These are phyloP conservation scores for Galerucella calmariensis DNA, from an alignment of 2,888 invertebrate genomes.

Conservation along the genomic window DNA sequence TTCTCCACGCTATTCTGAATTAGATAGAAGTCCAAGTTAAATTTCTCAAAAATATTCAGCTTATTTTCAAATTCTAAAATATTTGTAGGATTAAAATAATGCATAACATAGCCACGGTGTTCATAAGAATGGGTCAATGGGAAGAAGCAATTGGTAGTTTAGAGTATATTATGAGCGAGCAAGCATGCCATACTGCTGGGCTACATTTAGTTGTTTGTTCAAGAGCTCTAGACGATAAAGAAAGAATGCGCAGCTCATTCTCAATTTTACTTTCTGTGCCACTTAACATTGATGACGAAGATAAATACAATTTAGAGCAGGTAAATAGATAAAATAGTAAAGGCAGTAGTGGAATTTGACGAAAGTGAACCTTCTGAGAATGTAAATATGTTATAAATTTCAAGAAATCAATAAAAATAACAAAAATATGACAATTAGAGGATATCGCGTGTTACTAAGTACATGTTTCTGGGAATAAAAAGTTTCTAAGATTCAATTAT, in stretches of 20 bases:
- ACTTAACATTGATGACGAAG: constrained; percentile 83
- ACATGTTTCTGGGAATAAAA: too few species aligned
- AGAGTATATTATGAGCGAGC: constrained; percentile 98
- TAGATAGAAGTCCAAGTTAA: too few species aligned
- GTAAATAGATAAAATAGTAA: constrained; percentile 47
- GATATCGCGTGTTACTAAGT: too few species aligned
- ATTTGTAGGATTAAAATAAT: constrained; percentile 87
- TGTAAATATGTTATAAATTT: too few species aligned
- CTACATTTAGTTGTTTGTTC: constrained; percentile 91
- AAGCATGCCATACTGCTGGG: constrained; percentile 80
- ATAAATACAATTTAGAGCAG: constrained; percentile 70
- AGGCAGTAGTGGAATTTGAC: too few species aligned
- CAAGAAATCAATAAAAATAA: too few species aligned
- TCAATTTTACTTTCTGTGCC: constrained; percentile 90
- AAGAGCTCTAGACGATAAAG: constrained; percentile 89
- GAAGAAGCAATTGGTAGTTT: constrained; percentile 96
- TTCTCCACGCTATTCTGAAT: too few species aligned
- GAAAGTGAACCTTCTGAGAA: too few species aligned
- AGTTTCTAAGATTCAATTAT: too few species aligned
- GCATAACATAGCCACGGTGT: constrained; percentile 95
- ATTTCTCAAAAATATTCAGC: neutral
- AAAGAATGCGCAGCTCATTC: constrained; percentile 94
- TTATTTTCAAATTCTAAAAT: constrained; percentile 28
- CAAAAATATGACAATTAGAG: too few species aligned
- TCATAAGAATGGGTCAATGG: constrained; percentile 96